phyloP scores from a whole-genome alignment of 2,888 invertebrate species.

The Anorthoa munda region DNA sequence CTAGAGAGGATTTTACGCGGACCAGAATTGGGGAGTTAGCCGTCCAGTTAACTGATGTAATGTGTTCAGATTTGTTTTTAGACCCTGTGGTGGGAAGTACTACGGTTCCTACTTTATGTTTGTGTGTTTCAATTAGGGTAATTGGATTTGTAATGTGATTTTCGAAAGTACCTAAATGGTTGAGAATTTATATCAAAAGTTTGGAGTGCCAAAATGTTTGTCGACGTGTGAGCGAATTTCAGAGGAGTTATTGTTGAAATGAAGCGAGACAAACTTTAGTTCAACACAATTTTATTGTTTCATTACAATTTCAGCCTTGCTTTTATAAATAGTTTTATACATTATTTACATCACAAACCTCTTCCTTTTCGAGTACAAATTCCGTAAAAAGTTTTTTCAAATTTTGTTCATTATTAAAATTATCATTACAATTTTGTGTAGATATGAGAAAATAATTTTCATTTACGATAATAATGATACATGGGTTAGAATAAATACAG shows the following conservation, averaged over 20 bases:
- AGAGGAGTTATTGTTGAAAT: slow-evolving; percentile 25
- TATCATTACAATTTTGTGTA: slow-evolving; percentile 72
- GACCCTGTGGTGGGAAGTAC: slow-evolving; percentile 42
- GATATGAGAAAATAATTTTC: slow-evolving; percentile 83
- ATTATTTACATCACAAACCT: slow-evolving; percentile 88
- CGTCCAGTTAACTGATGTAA: slow-evolving; percentile 67
- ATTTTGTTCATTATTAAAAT: slow-evolving; percentile 71
- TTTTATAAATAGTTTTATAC: slow-evolving; percentile 89
- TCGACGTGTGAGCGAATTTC: not conserved
- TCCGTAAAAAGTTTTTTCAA: slow-evolving; percentile 84
- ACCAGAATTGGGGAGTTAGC: slow-evolving; percentile 65
- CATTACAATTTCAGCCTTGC: slow-evolving; percentile 91
- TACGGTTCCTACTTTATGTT: slow-evolving; percentile 31
- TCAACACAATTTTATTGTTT: slow-evolving; percentile 91
- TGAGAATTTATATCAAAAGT: slow-evolving; percentile 22
- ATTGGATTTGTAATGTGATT: slow-evolving; percentile 35
- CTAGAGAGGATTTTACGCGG: slow-evolving; percentile 68
- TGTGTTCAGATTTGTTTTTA: slow-evolving; percentile 57
- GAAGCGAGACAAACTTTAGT: slow-evolving; percentile 70
- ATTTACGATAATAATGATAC: slow-evolving; percentile 76
- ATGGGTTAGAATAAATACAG: slow-evolving; percentile 75
- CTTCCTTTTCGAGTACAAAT: slow-evolving; percentile 86
- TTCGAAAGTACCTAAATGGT: slow-evolving; percentile 21
- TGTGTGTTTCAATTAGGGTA: slow-evolving; percentile 50
- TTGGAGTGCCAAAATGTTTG: slow-evolving; percentile 13